Evolutionary conservation across 2,797 vertebrate species (phyloP).

Genomic region (Pipistrellus kuhlii): DNA sequence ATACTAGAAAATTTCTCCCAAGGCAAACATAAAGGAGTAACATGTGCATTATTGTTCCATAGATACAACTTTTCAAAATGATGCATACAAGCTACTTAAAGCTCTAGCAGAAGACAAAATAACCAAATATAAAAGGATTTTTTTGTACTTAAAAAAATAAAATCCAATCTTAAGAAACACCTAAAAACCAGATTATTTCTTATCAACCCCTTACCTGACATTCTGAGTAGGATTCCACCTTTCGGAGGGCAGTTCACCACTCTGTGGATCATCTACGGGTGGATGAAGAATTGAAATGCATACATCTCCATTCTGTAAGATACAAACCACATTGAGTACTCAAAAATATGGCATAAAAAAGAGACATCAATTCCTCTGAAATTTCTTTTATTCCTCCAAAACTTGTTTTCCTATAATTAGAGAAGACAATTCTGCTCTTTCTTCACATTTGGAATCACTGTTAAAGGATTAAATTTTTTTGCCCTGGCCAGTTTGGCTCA

Average conservation of each 20-base stretch:
- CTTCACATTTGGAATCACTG: constrained; percentile 16
- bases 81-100: background rate
- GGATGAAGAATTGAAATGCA: constrained; percentile 99
- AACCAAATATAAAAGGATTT: background rate
- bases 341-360: constrained; percentile 10
- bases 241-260: constrained; percentile 97
- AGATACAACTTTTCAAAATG: constrained; percentile 31
- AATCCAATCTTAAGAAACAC: background rate
- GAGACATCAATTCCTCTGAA: background rate
- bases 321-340: constrained; percentile 70
- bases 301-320: constrained; percentile 96
- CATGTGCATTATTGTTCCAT: background rate
- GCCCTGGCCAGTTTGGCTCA: too few species aligned
- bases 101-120: background rate
- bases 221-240: constrained; percentile 99
- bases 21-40: background rate
- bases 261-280: constrained; percentile 98
- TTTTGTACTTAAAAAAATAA: constrained; percentile 21
- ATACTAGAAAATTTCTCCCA: constrained; percentile 23
- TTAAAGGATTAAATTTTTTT: constrained; percentile 25
- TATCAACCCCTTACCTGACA: constrained; percentile 91
- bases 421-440: constrained; percentile 51
- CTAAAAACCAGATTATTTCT: background rate
- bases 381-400: constrained; percentile 44
- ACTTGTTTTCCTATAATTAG: background rate